Conservation (phyloP, 2,113 vertebrate species). For the Orthonyx spaldingii region DNA sequence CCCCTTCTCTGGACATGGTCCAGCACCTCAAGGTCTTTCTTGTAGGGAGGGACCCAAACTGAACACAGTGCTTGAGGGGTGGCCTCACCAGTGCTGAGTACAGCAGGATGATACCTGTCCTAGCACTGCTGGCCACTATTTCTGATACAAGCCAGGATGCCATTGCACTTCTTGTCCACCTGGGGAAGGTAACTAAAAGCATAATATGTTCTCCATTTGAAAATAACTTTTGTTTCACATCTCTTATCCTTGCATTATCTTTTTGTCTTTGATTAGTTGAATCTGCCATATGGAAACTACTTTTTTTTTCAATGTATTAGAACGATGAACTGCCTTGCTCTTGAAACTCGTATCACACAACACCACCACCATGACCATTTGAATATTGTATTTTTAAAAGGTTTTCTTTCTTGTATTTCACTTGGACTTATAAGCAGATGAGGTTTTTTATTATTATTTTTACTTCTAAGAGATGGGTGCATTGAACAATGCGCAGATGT, state of each 20-base stretch:
- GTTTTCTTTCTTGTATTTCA: not conserved
- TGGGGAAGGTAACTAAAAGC: not conserved
- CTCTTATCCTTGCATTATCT: not conserved
- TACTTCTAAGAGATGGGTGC: not conserved
- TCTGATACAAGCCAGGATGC: not conserved
- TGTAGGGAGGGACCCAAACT: not conserved
- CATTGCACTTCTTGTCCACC: not conserved
- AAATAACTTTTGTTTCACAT: not conserved
- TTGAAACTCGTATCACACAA: not conserved
- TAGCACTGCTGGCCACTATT: not conserved
- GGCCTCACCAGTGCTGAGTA: not conserved
- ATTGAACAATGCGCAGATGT: fast-evolving
- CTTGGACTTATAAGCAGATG: not conserved
- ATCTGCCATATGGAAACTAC: not conserved
- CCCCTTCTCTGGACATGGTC: not conserved
- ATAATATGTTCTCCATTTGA: not conserved
- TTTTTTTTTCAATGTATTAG: not conserved
- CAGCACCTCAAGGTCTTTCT: not conserved
- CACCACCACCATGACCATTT: not conserved
- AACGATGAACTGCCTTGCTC: fast-evolving
- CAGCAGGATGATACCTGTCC: fast-evolving
- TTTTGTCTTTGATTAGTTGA: not conserved
- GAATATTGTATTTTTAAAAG: not conserved
- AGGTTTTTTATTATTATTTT: not conserved
- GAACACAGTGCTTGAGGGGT: not conserved